Percentiles rank a stretch among this genome's conserved stretches.
Evolutionary conservation across 2,113 vertebrate species (phyloP).

Genomic region (Neodon shergylaensis): DNA sequence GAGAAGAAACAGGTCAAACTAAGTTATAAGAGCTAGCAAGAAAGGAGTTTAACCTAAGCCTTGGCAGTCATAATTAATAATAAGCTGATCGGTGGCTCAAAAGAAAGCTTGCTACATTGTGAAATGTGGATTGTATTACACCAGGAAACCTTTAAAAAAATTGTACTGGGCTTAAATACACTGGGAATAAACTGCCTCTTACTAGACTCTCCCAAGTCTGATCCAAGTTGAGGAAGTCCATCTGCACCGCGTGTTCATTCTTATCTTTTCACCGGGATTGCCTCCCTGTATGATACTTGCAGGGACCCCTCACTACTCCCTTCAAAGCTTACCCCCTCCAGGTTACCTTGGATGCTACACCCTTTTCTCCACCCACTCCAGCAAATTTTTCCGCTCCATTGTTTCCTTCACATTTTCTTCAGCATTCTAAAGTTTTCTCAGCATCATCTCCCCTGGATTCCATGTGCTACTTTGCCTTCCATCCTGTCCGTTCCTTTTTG

Average conservation of each 20-base stretch:
- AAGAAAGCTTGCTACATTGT: not conserved
- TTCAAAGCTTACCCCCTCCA: not conserved
- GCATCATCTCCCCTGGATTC: not conserved
- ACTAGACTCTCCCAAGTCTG: not conserved
- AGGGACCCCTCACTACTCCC: not conserved
- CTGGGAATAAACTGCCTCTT: not conserved
- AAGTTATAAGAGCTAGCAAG: not conserved
- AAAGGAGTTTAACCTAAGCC: not conserved
- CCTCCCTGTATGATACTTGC: not conserved
- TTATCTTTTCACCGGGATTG: not conserved
- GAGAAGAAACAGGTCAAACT: not conserved
- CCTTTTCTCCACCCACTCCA: not conserved
- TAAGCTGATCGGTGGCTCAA: not conserved
- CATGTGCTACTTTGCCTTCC: not conserved
- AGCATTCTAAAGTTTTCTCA: not conserved
- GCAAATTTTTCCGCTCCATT: not conserved
- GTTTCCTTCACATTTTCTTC: not conserved
- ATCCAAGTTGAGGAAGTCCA: not conserved
- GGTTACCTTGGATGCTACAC: not conserved
- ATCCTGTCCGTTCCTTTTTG: not conserved
- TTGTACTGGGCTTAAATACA: not conserved
- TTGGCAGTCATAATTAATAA: not conserved
- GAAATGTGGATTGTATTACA: not conserved
- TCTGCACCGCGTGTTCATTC: not conserved
- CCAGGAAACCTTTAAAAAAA: not conserved